Evolutionary conservation across 2,797 vertebrate species (phyloP).

Genomic region (Crossoptilon crossoptilon): DNA sequence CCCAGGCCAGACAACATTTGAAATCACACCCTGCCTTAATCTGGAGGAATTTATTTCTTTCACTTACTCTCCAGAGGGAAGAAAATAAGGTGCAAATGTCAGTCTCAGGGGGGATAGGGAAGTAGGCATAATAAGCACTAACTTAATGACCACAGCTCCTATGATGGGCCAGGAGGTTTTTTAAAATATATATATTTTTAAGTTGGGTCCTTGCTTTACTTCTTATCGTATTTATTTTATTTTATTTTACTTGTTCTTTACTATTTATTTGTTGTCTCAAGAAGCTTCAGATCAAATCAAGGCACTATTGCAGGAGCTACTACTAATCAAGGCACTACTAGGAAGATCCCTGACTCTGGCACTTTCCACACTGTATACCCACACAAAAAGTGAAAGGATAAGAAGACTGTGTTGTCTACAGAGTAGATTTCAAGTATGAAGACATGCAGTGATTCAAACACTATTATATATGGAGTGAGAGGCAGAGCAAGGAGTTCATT

Average conservation of each 20-base stretch:
- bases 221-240: neutral
- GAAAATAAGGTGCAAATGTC: neutral
- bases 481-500: neutral
- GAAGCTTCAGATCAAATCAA: constrained; percentile 22
- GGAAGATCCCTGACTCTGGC: neutral
- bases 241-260: neutral
- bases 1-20: neutral
- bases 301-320: neutral
- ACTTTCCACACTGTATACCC: neutral
- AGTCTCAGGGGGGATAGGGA: neutral
- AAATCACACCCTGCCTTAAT: neutral
- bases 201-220: neutral
- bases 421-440: neutral
- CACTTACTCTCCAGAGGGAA: neutral
- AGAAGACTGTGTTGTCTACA: neutral
- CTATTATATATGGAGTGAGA: neutral
- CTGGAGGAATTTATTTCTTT: neutral
- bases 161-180: neutral
- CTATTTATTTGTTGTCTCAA: neutral
- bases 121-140: neutral
- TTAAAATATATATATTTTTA: no score
- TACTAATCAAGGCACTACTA: neutral
- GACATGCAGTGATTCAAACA: neutral
- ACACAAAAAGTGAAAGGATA: neutral
- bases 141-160: neutral